These are phyloP conservation scores for Panulirus ornatus DNA, from an alignment of 1,140 invertebrate genomes.

Conservation along the genomic window DNA sequence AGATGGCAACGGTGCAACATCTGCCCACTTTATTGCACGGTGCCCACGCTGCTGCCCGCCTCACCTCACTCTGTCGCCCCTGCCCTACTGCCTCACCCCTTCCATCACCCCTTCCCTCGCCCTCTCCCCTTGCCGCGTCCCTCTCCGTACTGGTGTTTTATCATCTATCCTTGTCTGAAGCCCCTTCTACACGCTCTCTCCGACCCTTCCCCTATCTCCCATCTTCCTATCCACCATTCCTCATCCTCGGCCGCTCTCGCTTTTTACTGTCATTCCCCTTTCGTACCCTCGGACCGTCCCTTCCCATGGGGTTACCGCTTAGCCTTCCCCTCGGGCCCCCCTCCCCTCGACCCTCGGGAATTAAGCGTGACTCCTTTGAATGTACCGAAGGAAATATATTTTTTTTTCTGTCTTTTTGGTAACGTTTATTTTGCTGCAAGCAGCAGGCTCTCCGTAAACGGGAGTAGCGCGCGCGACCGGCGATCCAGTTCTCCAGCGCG, in stretches of 20 bases:
- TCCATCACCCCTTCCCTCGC: neutral
- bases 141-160: constrained; percentile 6
- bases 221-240: constrained; percentile 15
- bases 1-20: neutral
- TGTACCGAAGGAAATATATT: neutral
- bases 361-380: constrained; percentile 16
- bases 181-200: constrained; percentile 11
- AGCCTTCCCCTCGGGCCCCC: neutral
- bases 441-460: no score
- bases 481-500: no score
- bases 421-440: no score
- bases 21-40: neutral
- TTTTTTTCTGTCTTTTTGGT: no score
- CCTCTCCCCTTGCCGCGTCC: neutral
- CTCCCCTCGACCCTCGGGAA: constrained; percentile 8
- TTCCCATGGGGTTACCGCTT: constrained; percentile 5
- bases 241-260: constrained; percentile 1
- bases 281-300: constrained; percentile 15
- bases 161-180: constrained; percentile 19
- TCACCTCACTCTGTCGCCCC: neutral
- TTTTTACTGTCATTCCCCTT: constrained; percentile 12
- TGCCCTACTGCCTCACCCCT: neutral
- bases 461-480: no score
- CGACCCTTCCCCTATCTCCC: constrained; percentile 13
- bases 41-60: neutral